phyloP scores from a whole-genome alignment of 2,113 vertebrate species.

The Gnathonemus longibarbis region DNA sequence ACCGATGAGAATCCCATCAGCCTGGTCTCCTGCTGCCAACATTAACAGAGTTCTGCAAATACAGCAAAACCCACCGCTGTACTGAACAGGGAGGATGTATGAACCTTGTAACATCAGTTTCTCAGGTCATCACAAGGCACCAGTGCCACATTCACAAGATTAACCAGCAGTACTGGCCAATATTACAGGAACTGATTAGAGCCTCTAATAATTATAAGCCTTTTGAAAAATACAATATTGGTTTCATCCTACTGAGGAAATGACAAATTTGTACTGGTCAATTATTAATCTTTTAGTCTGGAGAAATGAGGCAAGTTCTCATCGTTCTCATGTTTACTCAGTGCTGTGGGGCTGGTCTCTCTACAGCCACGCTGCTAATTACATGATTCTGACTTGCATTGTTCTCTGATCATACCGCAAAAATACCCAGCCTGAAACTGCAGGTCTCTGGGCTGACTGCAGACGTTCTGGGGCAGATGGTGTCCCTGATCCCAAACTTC shows the following conservation, averaged over 20 bases:
- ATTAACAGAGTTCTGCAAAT: neutral
- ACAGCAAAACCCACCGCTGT: neutral
- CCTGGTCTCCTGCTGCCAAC: neutral
- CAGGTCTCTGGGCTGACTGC: constrained; percentile 36
- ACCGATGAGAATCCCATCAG: neutral
- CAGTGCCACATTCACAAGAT: neutral
- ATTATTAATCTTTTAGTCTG: neutral
- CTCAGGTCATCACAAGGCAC: neutral
- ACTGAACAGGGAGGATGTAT: neutral
- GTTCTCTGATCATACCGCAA: constrained; percentile 44
- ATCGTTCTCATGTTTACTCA: neutral
- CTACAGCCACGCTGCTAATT: neutral
- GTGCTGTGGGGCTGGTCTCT: neutral
- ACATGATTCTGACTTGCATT: neutral
- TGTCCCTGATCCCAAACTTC: constrained; percentile 47
- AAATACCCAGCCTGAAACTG: constrained; percentile 37
- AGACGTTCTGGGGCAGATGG: constrained; percentile 41
- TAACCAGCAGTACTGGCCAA: neutral
- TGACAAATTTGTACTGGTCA: neutral
- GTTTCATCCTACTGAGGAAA: neutral
- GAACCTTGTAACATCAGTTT: neutral
- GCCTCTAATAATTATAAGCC: neutral
- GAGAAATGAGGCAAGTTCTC: neutral
- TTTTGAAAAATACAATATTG: neutral
- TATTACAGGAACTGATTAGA: neutral